Percentiles rank a stretch among this genome's conserved stretches.
Evolutionary conservation across 2,888 invertebrate species (phyloP).

Genomic region (Pedicia rivosa): DNA sequence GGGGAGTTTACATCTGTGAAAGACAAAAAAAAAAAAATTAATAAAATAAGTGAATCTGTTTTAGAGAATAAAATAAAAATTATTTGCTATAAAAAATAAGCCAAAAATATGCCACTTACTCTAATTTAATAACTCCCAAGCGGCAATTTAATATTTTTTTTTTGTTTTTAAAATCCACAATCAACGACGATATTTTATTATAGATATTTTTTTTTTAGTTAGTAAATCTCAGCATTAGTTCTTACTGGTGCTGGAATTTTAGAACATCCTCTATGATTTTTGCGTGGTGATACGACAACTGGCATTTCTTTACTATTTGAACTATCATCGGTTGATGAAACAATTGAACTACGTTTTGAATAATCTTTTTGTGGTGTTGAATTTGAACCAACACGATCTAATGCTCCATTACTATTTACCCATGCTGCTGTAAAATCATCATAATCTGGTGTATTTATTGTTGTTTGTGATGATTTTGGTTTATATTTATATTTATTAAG

Average conservation of each 20-base stretch:
- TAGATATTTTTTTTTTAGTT: constrained; percentile 6
- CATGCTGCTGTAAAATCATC: constrained; percentile 55
- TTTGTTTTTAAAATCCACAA: too few relatives aligned
- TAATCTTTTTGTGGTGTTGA: constrained; percentile 18
- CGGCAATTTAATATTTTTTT: too few relatives aligned
- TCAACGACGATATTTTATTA: too few relatives aligned
- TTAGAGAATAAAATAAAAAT: too few relatives aligned
- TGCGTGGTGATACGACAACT: constrained; percentile 11
- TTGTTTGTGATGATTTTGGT: constrained; percentile 3
- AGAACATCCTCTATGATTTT: constrained; percentile 23
- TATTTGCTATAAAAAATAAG: too few relatives aligned
- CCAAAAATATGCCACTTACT: too few relatives aligned
- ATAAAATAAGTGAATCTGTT: too few relatives aligned
- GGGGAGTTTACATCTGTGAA: too few relatives aligned
- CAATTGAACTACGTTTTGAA: constrained; percentile 21
- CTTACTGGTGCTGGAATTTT: constrained; percentile 28
- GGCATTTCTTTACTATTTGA: constrained; percentile 20
- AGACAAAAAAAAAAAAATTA: too few relatives aligned
- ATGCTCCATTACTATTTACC: constrained; percentile 54
- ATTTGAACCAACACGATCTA: constrained; percentile 41
- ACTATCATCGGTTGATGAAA: constrained; percentile 27
- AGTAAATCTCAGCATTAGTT: constrained; percentile 14
- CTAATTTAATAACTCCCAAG: too few relatives aligned
- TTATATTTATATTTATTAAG: constrained; percentile 38
- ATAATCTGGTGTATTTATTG: constrained; percentile 28